Base-by-base conservation (phyloP, 2,113 vertebrate species). In the Perca schrenkii region DNA sequence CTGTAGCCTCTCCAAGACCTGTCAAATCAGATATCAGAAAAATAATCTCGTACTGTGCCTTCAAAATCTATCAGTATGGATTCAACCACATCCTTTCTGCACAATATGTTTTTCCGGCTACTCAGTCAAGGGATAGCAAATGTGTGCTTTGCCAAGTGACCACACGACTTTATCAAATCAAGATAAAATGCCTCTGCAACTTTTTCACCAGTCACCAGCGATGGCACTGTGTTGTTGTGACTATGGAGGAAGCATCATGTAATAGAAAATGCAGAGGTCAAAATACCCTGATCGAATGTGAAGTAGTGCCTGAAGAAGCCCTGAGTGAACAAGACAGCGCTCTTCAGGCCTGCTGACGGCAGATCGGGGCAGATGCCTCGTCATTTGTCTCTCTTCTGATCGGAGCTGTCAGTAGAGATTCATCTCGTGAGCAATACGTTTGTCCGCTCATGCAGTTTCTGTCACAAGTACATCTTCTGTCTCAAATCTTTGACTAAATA, bases 341-440 rank as follows among this genome's bases (percentile, higher is more conserved):
- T 77, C 77, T 74, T 80, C 85, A 80, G 77, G 73, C 64, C 50
- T 43, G 73, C 77, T 82, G 82, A 83, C 19, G 67, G 81, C 81
- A 77, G 75, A 86, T 14, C 53, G 49, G 76, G 69, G 77, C 46
- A 21, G 77, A 70, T 53, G 73, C 60, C 61, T 79, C 73, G 10
- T 90, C 88, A 90, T 86, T 83, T 80, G 78, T 71, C 74, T 84
- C 28, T 21, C 52, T 63, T 86, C 71, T 88, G 83, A 92, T 83
- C 74, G 4, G 81, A 86, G 57, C 74, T 90, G 92, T 90, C 92
- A 86, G 74, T 49, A 19, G 19, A 78, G 58, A 86, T 82, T 68
- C 64, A 28, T 86, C 62, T 17, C 60, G 73, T 36, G 79, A 84
- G 77, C 80, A 82, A 52, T 52, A 19, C 52, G 5, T 56, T 43